These are phyloP conservation scores for Aurelia sp. DNA, from an alignment of 30 jellyfish, hydroid and myxozoan genomes.

Conservation along the genomic window DNA sequence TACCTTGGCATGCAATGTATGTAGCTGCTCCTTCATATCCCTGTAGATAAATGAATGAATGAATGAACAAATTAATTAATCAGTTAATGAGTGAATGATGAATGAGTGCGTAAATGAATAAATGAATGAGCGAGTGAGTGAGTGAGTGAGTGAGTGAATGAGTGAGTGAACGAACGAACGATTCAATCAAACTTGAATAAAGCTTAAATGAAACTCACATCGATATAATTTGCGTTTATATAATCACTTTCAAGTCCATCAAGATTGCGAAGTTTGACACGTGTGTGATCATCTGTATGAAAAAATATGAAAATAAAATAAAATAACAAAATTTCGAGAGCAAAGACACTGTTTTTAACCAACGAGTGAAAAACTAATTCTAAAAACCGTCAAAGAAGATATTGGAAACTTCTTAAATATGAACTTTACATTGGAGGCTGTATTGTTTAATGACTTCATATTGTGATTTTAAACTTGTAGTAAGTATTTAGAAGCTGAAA, in stretches of 20 bases:
- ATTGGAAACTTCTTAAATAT: too few relatives aligned
- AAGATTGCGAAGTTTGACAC: conserved; percentile 62
- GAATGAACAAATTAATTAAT: neutral
- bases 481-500: too few relatives aligned
- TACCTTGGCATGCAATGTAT: conserved; percentile 92
- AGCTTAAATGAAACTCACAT: conserved; percentile 60
- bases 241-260: conserved; percentile 85
- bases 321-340: too few relatives aligned
- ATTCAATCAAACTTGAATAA: too few relatives aligned
- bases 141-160: neutral
- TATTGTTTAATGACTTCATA: too few relatives aligned
- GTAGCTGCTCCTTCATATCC: conserved; percentile 68
- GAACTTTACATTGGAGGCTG: too few relatives aligned
- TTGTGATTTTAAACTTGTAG: too few relatives aligned
- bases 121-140: neutral
- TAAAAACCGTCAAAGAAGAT: too few relatives aligned
- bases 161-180: too few relatives aligned
- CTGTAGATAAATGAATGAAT: conserved; percentile 17
- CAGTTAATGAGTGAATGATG: neutral
- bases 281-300: conserved; percentile 81
- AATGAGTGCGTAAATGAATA: neutral
- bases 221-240: conserved; percentile 87
- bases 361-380: too few relatives aligned
- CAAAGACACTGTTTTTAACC: too few relatives aligned
- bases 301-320: neutral